Evolutionary conservation across 2,888 invertebrate species (phyloP), one percentile per base, ranked within the genome.

Genomic region (Nebria salina): DNA sequence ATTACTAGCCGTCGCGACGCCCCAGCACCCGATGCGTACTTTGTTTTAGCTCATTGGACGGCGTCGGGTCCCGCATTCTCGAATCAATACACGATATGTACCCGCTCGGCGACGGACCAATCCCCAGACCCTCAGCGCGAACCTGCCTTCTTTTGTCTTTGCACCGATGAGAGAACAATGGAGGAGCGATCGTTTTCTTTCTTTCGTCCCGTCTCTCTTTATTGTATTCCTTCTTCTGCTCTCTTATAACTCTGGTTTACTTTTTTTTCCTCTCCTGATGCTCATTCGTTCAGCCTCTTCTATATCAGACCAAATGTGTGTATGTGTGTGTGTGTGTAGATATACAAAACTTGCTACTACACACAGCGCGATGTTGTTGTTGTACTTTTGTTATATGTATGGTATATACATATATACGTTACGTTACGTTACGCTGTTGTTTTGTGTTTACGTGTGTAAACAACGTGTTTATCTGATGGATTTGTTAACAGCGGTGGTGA

Each of bases 11-110:
- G 87, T 85, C 88, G 88, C 87, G 88, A 87, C 87, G 87, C 54
- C 85, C 84, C 85, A 83, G 85, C 87, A 54, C 54, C 87, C 68
- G 26, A 20, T 70, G 64, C 78, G 72, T 68, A 80, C 75, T 80
- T 88, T 88, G 89, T 88, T 88, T 88, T 88, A 88, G 88, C 89
- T 89, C 88, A 88, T 88, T 88, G 88, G 88, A 87, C 88, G 88
- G 87, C 88, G 86, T 87, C 88, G 88, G 87, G 87, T 87, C 87
- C 87, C 85, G 84, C 84, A 85, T 85, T 86, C 87, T 86, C 87
- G 86, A 87, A 81, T 81, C 81, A 81, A 81, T 81, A 81, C 81
- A 72, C 64, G 65, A 75, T 64, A 64, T 25, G 65, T 20, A 75
- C 75, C 81, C 76, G 73, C 26, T 54, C 54, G 54, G 54, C 54